Evolutionary conservation across 2,113 vertebrate species (phyloP).

Genomic region (Oryzias woworae): DNA sequence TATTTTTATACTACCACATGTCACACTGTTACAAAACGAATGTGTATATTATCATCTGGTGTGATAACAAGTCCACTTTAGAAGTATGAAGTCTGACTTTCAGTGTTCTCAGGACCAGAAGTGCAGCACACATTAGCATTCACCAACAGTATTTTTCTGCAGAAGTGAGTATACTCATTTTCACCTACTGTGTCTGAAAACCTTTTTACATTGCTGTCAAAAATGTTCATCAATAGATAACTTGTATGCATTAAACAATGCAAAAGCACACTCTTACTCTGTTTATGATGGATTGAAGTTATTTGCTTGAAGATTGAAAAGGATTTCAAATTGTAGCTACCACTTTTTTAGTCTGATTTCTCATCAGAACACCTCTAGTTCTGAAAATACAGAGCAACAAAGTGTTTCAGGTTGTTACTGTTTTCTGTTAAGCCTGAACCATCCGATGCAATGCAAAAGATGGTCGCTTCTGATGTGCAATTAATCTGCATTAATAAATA

Average conservation of each 20-base stretch:
- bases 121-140: background rate
- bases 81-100: background rate
- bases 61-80: background rate
- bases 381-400: background rate
- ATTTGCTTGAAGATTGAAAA: too few relatives aligned
- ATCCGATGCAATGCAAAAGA: too few relatives aligned
- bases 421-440: too few relatives aligned
- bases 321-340: too few relatives aligned
- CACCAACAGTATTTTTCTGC: constrained; percentile 2
- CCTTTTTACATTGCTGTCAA: constrained; percentile 16
- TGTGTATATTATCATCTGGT: background rate
- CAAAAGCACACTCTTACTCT: too few relatives aligned
- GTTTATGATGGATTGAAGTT: too few relatives aligned
- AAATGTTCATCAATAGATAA: background rate
- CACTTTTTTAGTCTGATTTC: too few relatives aligned
- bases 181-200: constrained; percentile 27
- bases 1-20: background rate
- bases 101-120: constrained; percentile 14
- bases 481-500: too few relatives aligned
- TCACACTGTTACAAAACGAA: background rate
- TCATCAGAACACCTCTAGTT: too few relatives aligned
- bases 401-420: background rate
- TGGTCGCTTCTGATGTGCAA: too few relatives aligned
- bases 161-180: background rate
- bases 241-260: too few relatives aligned